These are phyloP conservation scores for Aleiodes sp. DNA, from an alignment of 1,140 invertebrate genomes.

Conservation along the genomic window DNA sequence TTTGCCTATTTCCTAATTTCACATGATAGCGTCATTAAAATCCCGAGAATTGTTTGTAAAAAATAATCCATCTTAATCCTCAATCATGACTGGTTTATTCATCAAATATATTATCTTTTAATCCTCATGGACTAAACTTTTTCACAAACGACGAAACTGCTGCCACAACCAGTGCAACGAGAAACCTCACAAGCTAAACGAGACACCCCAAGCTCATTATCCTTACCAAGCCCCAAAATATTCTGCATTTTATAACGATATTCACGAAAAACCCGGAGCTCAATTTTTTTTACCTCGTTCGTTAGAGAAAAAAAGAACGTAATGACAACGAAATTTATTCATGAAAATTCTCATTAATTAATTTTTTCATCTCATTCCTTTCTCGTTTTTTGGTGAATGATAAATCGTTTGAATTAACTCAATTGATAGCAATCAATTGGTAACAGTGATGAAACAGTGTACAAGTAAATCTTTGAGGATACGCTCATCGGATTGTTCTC, in stretches of 20 bases:
- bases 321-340: neutral
- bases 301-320: too few relatives aligned
- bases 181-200: neutral
- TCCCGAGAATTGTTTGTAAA: neutral
- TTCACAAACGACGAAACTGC: neutral
- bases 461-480: too few relatives aligned
- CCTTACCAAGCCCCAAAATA: constrained; percentile 1
- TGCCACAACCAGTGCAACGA: neutral
- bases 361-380: too few relatives aligned
- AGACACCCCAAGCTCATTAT: neutral
- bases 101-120: too few relatives aligned
- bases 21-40: too few relatives aligned
- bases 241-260: neutral
- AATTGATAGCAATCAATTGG: too few relatives aligned
- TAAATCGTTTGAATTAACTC: too few relatives aligned
- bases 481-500: too few relatives aligned
- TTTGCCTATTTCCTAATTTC: too few relatives aligned
- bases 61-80: neutral
- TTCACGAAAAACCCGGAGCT: neutral
- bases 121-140: neutral
- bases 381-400: too few relatives aligned
- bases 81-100: neutral
- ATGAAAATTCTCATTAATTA: constrained; percentile 6
- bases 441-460: too few relatives aligned
- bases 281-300: too few relatives aligned